These are phyloP conservation scores for Aphelocoma californica DNA, from an alignment of 2,797 vertebrate species.

Conservation along the genomic window DNA sequence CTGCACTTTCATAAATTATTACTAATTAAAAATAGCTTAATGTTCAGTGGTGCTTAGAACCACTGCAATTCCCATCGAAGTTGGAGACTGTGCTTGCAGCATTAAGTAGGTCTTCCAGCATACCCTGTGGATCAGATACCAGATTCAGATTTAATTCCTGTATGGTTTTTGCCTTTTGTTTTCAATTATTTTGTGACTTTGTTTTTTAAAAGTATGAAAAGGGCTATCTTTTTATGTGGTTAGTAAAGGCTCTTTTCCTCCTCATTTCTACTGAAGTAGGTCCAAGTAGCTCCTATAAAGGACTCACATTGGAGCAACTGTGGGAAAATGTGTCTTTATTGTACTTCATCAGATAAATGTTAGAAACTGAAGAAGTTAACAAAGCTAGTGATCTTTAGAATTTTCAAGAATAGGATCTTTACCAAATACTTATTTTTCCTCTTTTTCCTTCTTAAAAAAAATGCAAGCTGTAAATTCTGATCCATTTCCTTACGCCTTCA, in stretches of 20 bases:
- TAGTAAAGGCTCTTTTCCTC: background rate
- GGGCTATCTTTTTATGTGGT: background rate
- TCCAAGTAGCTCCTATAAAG: background rate
- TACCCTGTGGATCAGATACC: background rate
- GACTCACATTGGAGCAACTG: rapidly evolving
- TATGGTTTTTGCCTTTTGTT: background rate
- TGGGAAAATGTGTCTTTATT: background rate
- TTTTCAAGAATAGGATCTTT: background rate
- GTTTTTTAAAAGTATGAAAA: background rate
- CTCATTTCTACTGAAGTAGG: background rate
- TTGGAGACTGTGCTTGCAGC: background rate
- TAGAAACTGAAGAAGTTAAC: background rate
- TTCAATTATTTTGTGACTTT: background rate
- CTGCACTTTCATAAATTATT: constrained; percentile 20
- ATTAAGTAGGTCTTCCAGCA: background rate
- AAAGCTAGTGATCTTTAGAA: background rate
- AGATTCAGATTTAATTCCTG: background rate
- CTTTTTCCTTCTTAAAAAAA: background rate
- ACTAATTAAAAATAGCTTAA: constrained; percentile 15
- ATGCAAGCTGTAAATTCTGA: background rate
- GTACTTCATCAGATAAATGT: background rate
- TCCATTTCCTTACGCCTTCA: background rate
- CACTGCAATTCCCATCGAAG: background rate
- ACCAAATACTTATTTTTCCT: background rate
- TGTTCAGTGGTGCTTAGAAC: background rate